Evolutionary conservation across 2,113 vertebrate species (phyloP).

Genomic region (Gymnarchus niloticus): DNA sequence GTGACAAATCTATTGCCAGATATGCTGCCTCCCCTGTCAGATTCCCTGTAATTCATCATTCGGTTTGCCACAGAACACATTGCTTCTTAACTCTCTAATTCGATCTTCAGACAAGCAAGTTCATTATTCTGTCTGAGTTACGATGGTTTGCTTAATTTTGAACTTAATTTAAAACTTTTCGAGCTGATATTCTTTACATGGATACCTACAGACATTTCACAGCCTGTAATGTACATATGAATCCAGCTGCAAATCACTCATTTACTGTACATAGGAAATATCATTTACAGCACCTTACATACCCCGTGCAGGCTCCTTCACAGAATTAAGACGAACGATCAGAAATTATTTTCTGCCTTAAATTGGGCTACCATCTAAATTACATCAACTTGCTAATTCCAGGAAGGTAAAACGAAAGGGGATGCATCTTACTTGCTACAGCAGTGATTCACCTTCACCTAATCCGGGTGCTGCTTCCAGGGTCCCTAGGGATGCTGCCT

Average conservation of each 20-base stretch:
- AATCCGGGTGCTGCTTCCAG: not conserved
- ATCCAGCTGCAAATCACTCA: not conserved
- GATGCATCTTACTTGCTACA: slow-evolving; percentile 18
- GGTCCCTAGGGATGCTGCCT: slow-evolving; percentile 14
- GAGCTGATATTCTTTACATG: not conserved
- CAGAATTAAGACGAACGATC: not conserved
- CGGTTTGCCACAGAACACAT: not conserved
- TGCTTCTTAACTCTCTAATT: not conserved
- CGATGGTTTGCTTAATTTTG: not conserved
- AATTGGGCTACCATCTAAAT: not conserved
- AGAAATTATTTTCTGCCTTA: not conserved
- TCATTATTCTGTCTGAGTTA: not conserved
- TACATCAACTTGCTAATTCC: not conserved
- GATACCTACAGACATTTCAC: not conserved
- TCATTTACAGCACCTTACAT: not conserved
- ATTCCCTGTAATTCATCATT: not conserved
- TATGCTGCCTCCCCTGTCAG: not conserved
- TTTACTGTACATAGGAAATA: not conserved
- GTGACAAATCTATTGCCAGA: not conserved
- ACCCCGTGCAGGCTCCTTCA: not conserved
- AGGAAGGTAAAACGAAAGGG: not conserved
- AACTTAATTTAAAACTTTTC: slow-evolving; percentile 11
- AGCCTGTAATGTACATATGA: not conserved
- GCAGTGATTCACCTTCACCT: slow-evolving; percentile 22
- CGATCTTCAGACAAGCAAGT: not conserved